Evolutionary conservation across 2,797 vertebrate species (phyloP), one percentile per base, ranked within the genome.

Genomic region (Manis javanica): DNA sequence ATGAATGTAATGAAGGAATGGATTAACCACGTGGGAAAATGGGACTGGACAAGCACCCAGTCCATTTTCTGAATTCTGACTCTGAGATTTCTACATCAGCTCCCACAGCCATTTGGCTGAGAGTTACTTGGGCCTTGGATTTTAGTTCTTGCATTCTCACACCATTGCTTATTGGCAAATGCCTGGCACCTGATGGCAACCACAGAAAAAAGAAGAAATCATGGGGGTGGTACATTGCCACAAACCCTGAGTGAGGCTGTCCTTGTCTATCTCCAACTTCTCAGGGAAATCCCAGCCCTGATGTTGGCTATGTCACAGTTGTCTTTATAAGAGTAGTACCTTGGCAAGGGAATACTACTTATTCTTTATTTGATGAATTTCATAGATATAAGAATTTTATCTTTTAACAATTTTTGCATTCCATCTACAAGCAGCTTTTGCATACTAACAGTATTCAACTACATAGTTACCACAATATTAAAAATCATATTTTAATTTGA

Each of bases 401-500:
- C 18, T 78, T 16, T 72, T 84, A 46, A 77, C 7, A 68, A 55
- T 61, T 13, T 57, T 94, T 83, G 19, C 7, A 13, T 57, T 72
- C 23, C 83, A 23, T 37, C 63, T n/a, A 74, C 2, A 68, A 72
- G 19, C 59, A 42, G 37, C 29, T 68, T 90, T 64, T 51, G 26
- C 55, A 31, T 39, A 61, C 53, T 59, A 71, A 46, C 53, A 31
- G 34, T 49, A 51, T 94, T 64, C 7, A 57, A 21, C 37, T 18
- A 55, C 37, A 29, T 74, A 69, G 26, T 82, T 66, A 79, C 18
- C 31, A 68, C 13, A 42, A 64, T 37, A 42, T 68, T 71, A 59
- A 94, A 89, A 79, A 69, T 87, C 24, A 19, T 68, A 53, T 94
- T 92, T 91, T 64, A 85, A 87, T 13, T 46, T 46, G 46, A 46